Evolutionary conservation across 1,140 invertebrate species (phyloP).

Genomic region (Caerostris darwini): DNA sequence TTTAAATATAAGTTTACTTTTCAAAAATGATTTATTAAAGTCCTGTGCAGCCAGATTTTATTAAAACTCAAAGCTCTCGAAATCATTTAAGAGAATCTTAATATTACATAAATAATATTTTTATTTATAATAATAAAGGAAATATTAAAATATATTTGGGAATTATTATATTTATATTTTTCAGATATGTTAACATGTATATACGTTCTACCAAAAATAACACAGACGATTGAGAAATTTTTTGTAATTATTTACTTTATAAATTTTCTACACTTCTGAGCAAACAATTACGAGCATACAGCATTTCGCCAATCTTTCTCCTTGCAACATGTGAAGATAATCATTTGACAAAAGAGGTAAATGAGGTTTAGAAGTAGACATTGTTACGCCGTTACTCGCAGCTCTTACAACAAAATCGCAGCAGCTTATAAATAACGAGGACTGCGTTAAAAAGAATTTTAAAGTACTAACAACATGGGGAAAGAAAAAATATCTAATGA

Average conservation of each 20-base stretch:
- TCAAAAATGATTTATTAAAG: no score
- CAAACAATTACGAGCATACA: not conserved
- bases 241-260: not conserved
- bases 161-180: no score
- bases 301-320: not conserved
- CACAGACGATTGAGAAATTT: not conserved
- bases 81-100: no score
- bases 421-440: slow-evolving; percentile 49
- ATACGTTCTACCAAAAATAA: not conserved
- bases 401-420: slow-evolving; percentile 7
- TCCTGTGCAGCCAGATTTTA: no score
- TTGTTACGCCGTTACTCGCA: slow-evolving; percentile 36
- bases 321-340: not conserved
- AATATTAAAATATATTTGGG: no score
- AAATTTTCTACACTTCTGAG: not conserved
- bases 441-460: slow-evolving; percentile 37
- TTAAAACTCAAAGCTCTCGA: no score
- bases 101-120: no score
- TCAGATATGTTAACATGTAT: not conserved
- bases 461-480: slow-evolving; percentile 41
- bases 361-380: slow-evolving; percentile 28
- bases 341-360: slow-evolving; percentile 34
- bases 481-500: slow-evolving; percentile 57
- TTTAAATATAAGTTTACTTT: no score
- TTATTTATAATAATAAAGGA: no score